These are phyloP conservation scores for Pogonocichla stellata DNA, from an alignment of 2,113 vertebrate genomes.

Conservation along the genomic window DNA sequence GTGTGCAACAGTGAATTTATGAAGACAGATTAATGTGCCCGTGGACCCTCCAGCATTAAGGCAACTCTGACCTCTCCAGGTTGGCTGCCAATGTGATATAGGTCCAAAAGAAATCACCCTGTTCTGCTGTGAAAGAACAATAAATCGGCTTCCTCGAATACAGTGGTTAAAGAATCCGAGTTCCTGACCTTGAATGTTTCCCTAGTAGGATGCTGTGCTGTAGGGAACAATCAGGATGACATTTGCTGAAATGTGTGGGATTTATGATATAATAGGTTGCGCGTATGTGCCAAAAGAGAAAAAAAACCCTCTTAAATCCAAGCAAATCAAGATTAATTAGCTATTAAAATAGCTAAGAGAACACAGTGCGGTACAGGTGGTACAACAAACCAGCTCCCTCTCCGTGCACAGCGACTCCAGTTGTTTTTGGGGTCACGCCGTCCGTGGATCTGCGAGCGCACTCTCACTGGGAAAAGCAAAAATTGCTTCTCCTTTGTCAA, in stretches of 20 bases:
- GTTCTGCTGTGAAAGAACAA: conserved; percentile 71
- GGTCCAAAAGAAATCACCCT: conserved; percentile 69
- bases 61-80: conserved; percentile 44
- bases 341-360: conserved; percentile 72
- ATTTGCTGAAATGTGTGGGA: conserved; percentile 77
- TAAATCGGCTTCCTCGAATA: conserved; percentile 74
- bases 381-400: conserved; percentile 11
- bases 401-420: background rate
- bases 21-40: conserved; percentile 12
- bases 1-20: background rate
- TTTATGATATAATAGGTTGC: conserved; percentile 81
- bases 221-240: conserved; percentile 79
- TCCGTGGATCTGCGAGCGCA: conserved; percentile 9
- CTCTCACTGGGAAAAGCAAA: conserved; percentile 62
- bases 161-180: conserved; percentile 77
- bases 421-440: background rate
- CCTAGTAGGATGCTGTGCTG: conserved; percentile 71
- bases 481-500: background rate
- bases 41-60: background rate
- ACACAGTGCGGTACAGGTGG: conserved; percentile 66
- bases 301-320: conserved; percentile 63
- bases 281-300: conserved; percentile 73
- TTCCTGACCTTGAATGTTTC: conserved; percentile 80
- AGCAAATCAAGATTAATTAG: conserved; percentile 83
- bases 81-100: conserved; percentile 74